Percentiles rank a stretch among this genome's conserved stretches.
These are phyloP conservation scores for Dioctria rufipes DNA, from an alignment of 2,888 invertebrate species.

Conservation along the genomic window DNA sequence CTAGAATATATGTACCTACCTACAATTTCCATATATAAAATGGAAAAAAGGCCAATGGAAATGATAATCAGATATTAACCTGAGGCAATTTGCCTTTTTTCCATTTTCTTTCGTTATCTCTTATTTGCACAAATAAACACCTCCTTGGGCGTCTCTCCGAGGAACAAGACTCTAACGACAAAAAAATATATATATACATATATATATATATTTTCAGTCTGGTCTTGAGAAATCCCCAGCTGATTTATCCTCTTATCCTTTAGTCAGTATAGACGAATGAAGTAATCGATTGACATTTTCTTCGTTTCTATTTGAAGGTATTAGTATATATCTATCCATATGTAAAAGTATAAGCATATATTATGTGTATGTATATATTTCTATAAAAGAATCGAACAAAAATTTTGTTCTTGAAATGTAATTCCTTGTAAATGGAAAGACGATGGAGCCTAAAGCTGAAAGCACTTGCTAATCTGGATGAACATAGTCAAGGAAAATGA, in stretches of 20 bases:
- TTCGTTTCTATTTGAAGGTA: neutral
- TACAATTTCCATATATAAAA: too few relatives aligned
- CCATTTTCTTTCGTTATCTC: conserved; percentile 44
- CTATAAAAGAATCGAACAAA: too few relatives aligned
- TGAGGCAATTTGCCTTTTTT: conserved; percentile 42
- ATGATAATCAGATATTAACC: conserved; percentile 16
- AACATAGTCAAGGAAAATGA: neutral
- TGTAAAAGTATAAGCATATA: too few relatives aligned
- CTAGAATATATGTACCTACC: too few relatives aligned
- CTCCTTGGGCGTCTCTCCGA: conserved; percentile 36
- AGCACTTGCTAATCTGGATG: neutral
- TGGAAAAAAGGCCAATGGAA: conserved; percentile 30
- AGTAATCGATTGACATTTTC: conserved; percentile 35
- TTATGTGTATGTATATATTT: too few relatives aligned
- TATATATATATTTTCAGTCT: conserved; percentile 21
- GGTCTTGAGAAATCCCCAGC: conserved; percentile 24
- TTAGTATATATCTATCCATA: neutral
- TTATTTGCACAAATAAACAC: conserved; percentile 45
- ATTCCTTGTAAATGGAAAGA: conserved; percentile 12
- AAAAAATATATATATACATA: too few relatives aligned
- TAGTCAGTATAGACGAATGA: conserved; percentile 36
- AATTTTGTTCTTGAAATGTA: conserved; percentile 17
- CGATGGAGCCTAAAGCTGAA: neutral
- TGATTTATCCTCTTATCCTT: conserved; percentile 31
- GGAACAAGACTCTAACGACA: neutral